Evolutionary conservation across 2,797 vertebrate genomes (phyloP), one percentile per base, ranked within the genome.

Genomic region (Myiothlypis coronata): DNA sequence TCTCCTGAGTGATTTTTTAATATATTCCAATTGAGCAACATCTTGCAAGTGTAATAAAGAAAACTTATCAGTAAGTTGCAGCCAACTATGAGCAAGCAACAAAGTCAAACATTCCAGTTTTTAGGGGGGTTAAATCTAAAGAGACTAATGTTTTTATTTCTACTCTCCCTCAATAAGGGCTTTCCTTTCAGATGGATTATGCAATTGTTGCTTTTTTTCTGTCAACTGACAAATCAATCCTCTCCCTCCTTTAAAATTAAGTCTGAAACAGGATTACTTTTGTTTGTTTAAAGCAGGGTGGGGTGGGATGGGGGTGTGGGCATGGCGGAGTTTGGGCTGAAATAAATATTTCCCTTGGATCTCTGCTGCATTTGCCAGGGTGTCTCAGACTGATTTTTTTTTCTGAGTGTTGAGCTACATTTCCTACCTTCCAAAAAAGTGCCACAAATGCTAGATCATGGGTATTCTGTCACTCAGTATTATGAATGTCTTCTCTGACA

Each of bases 311-410:
- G 35, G 15, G 4, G 5, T 37, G 28, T 26, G 21, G n/a, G 24
- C 26, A 39, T 30, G 17, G 21, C 0, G 0, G 70, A 90, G 12
- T 49, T 74, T 83, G 24, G 28, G 12, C n/a, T 93, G 72, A 88
- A 91, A 75, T 72, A 90, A 93, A 41, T 71, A 87, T 84, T 84
- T 92, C 50, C 35, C 20, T 92, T 87, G 65, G n/a, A 72, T 75
- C 23, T 83, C 43, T 28, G 10, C 41, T 59, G 47, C 24, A 39
- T 81, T 88, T 82, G 44, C 1, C 1, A 69, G 39, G 8, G 16
- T 83, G 39, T 55, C n/a, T 77, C 35, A 75, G 63, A 79, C 12
- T 44, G 65, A 39, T 41, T 90, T 93, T 53, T 87, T 75, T 23
- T 64, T 85, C 72, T 46, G 56, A 90, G 47, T 59, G 50, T 72